These are phyloP conservation scores for Paragorgia papillata DNA, from an alignment of 92 coral and sea anemone genomes.

Conservation along the genomic window DNA sequence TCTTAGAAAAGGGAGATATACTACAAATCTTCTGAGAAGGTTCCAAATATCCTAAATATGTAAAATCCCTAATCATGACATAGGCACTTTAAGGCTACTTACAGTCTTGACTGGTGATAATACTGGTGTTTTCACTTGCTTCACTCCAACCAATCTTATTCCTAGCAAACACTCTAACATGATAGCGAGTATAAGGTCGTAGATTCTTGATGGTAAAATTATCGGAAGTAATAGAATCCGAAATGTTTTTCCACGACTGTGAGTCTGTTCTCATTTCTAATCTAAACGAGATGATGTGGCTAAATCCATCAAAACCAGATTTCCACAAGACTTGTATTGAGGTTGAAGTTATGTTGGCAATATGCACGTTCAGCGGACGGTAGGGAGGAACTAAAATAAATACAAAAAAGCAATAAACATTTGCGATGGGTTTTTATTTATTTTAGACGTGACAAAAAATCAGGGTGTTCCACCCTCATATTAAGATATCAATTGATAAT, in stretches of 20 bases:
- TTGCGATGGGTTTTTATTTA: no score
- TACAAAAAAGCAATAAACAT: not conserved
- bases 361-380: slow-evolving; percentile 59
- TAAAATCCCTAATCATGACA: no score
- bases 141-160: slow-evolving; percentile 75
- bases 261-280: slow-evolving; percentile 53
- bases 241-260: slow-evolving; percentile 18
- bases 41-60: no score
- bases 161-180: slow-evolving; percentile 62
- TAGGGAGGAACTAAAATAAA: slow-evolving; percentile 73
- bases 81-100: no score
- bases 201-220: slow-evolving; percentile 54
- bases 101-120: slow-evolving; percentile 79
- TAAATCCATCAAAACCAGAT: slow-evolving; percentile 85
- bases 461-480: no score
- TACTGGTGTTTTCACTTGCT: slow-evolving; percentile 47
- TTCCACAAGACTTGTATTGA: slow-evolving; percentile 81
- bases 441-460: no score
- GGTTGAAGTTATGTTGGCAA: slow-evolving; percentile 65
- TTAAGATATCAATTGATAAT: no score
- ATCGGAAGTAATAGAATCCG: slow-evolving; percentile 27
- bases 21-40: no score
- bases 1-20: no score
- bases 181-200: slow-evolving; percentile 68
- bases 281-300: slow-evolving; percentile 72